A percentile compares a stretch with the other conserved stretches of the same genome.
Evolutionary conservation across 2,797 vertebrate genomes (phyloP).

Genomic region (Gastrophryne carolinensis): DNA sequence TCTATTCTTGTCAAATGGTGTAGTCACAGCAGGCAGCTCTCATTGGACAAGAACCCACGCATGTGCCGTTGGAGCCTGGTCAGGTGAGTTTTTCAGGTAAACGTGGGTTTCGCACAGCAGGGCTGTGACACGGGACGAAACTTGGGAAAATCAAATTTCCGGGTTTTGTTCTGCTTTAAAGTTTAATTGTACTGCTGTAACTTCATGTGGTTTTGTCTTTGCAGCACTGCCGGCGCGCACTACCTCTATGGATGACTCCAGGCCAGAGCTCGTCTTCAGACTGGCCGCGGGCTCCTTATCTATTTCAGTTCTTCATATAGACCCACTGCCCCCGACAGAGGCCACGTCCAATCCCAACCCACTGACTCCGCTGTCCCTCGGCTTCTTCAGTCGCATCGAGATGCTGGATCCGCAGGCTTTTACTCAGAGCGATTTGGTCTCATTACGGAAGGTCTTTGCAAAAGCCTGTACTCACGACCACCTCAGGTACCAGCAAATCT

Average conservation of each 20-base stretch:
- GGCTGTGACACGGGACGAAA: too few relatives aligned
- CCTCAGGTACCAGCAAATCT: conserved; percentile 76
- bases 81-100: too few relatives aligned
- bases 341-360: conserved; percentile 78
- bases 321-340: conserved; percentile 89
- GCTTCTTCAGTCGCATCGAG: conserved; percentile 84
- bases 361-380: conserved; percentile 82
- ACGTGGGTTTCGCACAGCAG: too few relatives aligned
- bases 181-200: not conserved
- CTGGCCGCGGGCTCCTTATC: conserved; percentile 82
- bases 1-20: too few relatives aligned
- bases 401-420: conserved; percentile 77
- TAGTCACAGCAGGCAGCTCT: too few relatives aligned
- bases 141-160: too few relatives aligned
- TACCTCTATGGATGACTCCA: conserved; percentile 86
- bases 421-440: conserved; percentile 76
- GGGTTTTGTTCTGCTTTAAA: too few relatives aligned
- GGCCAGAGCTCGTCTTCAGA: conserved; percentile 89
- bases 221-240: conserved; percentile 88
- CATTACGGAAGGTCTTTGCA: conserved; percentile 83
- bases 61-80: too few relatives aligned
- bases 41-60: too few relatives aligned
- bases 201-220: too few relatives aligned
- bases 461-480: conserved; percentile 95
- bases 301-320: conserved; percentile 92